Evolutionary conservation across 1,140 invertebrate species (phyloP).

Genomic region (Drosophila funebris): DNA sequence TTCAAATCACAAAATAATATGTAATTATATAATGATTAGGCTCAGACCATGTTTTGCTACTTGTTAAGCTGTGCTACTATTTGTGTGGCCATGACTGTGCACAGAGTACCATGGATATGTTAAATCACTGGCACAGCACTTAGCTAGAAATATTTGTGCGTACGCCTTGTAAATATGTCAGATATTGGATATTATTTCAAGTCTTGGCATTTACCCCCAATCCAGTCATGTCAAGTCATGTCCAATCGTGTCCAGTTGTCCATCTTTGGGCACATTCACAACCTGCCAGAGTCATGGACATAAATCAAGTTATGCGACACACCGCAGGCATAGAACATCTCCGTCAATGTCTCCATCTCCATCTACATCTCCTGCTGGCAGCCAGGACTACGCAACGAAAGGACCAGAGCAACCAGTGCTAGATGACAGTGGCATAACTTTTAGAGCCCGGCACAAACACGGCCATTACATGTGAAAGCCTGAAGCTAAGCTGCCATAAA

Average conservation of each 20-base stretch:
- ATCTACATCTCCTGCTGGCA: background rate
- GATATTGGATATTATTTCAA: background rate
- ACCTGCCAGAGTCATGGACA: background rate
- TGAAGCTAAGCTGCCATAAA: slow-evolving; percentile 55
- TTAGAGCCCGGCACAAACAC: slow-evolving; percentile 64
- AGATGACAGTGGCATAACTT: slow-evolving; percentile 68
- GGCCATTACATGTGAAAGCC: slow-evolving; percentile 76
- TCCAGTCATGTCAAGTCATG: slow-evolving; percentile 1
- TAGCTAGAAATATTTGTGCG: background rate
- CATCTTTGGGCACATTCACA: background rate
- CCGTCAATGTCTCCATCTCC: background rate
- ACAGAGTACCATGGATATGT: background rate
- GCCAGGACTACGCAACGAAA: background rate
- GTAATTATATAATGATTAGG: no score
- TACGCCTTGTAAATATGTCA: background rate
- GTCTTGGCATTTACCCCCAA: background rate
- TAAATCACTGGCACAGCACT: background rate
- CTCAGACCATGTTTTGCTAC: no score
- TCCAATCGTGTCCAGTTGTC: slow-evolving; percentile 6
- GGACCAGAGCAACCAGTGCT: background rate
- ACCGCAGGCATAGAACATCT: slow-evolving; percentile 27
- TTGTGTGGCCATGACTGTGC: no score
- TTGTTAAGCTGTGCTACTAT: no score
- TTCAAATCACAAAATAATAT: no score
- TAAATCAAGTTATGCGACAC: slow-evolving; percentile 44